Evolutionary conservation across 2,888 invertebrate genomes (phyloP).

Genomic region (Chymomyza fuscimana): DNA sequence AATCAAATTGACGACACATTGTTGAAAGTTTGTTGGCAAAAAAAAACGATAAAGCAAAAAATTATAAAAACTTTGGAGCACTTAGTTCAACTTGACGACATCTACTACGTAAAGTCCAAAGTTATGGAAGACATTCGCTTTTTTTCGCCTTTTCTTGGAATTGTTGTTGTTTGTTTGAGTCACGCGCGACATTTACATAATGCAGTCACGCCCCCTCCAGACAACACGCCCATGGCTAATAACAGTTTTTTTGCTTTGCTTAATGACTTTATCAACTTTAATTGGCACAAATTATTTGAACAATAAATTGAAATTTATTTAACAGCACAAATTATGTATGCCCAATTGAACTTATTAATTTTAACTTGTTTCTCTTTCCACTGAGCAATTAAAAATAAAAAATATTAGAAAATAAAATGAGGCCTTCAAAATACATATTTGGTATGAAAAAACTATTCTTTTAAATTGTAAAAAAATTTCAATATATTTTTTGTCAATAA

Average conservation of each 20-base stretch:
- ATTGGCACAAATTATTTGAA: conserved; percentile 15
- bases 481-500: too few relatives aligned
- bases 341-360: background rate
- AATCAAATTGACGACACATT: conserved; percentile 40
- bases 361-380: background rate
- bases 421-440: too few relatives aligned
- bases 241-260: background rate
- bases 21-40: background rate
- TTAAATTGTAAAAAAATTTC: too few relatives aligned
- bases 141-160: background rate
- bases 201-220: background rate
- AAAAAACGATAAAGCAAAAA: background rate
- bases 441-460: too few relatives aligned
- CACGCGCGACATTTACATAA: background rate
- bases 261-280: conserved; percentile 19
- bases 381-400: conserved; percentile 2
- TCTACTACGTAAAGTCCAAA: background rate
- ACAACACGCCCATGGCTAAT: conserved; percentile 3
- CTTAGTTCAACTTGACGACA: background rate
- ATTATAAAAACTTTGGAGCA: background rate
- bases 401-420: background rate
- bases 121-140: background rate
- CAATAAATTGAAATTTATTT: conserved; percentile 20
- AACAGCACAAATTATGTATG: conserved; percentile 6
- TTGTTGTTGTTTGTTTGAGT: background rate